Evolutionary conservation across 2,113 vertebrate species (phyloP).

Genomic region (Tragelaphus buxtoni): DNA sequence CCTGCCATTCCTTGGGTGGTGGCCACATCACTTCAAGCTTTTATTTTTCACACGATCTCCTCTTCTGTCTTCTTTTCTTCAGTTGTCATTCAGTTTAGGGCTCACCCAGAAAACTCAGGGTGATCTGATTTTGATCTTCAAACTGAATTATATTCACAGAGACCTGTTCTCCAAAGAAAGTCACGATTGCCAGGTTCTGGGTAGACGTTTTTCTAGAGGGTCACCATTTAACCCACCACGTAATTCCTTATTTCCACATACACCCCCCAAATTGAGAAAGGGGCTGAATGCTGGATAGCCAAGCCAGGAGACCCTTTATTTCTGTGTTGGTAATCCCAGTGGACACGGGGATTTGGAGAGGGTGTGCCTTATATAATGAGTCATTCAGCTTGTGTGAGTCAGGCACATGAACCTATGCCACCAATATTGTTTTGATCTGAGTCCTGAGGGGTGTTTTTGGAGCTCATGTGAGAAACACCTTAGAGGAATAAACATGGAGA

Average conservation of each 20-base stretch:
- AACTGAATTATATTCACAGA: not conserved
- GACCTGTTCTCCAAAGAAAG: not conserved
- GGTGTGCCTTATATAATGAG: not conserved
- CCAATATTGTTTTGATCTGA: not conserved
- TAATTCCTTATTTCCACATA: not conserved
- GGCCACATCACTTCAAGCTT: not conserved
- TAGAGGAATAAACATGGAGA: not conserved
- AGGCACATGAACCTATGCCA: not conserved
- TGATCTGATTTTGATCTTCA: not conserved
- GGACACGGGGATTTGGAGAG: not conserved
- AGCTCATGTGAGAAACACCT: not conserved
- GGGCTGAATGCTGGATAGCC: not conserved
- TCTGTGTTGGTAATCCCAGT: not conserved
- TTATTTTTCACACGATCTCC: not conserved
- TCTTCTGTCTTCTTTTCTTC: not conserved
- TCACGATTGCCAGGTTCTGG: not conserved
- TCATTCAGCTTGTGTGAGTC: not conserved
- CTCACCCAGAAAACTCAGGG: not conserved
- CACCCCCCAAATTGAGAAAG: not conserved
- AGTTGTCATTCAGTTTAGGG: not conserved
- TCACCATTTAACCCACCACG: not conserved
- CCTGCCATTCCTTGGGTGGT: not conserved
- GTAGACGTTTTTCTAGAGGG: not conserved
- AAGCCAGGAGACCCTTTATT: not conserved
- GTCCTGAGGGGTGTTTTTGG: not conserved